Conservation (phyloP, 1,140 invertebrate genomes). For the Lamellibrachia luymesi region DNA sequence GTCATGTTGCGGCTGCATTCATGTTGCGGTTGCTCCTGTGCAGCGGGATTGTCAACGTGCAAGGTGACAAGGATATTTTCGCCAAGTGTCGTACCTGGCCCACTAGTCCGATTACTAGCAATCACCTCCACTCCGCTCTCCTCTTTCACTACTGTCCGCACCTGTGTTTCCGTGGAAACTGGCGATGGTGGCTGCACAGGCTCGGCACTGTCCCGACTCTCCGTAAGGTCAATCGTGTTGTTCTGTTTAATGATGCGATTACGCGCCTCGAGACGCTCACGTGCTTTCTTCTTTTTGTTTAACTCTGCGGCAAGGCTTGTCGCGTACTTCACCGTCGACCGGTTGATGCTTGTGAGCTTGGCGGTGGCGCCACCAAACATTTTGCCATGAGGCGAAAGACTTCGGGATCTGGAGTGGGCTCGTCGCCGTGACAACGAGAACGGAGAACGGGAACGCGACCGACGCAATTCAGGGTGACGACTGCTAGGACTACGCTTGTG, state of each 20-base stretch:
- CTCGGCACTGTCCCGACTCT: conserved; percentile 10
- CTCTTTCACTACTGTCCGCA: neutral
- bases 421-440: neutral
- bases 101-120: neutral
- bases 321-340: conserved; percentile 34
- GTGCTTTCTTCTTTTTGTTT: conserved; percentile 50
- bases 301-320: conserved; percentile 53
- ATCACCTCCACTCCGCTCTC: neutral
- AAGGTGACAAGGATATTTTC: neutral
- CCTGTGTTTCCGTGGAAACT: conserved; percentile 27
- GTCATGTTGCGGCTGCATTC: neutral
- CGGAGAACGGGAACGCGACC: neutral
- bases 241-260: neutral
- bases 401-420: conserved; percentile 8
- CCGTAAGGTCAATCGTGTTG: neutral
- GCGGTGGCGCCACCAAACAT: neutral
- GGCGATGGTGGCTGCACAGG: conserved; percentile 30
- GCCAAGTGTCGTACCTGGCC: neutral
- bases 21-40: neutral
- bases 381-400: neutral
- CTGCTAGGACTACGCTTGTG: neutral
- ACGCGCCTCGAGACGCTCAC: conserved; percentile 44
- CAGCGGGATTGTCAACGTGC: neutral
- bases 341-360: conserved; percentile 5
- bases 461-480: neutral